Conservation (phyloP, 2,888 invertebrate species). For the Dendrolimus pini region DNA sequence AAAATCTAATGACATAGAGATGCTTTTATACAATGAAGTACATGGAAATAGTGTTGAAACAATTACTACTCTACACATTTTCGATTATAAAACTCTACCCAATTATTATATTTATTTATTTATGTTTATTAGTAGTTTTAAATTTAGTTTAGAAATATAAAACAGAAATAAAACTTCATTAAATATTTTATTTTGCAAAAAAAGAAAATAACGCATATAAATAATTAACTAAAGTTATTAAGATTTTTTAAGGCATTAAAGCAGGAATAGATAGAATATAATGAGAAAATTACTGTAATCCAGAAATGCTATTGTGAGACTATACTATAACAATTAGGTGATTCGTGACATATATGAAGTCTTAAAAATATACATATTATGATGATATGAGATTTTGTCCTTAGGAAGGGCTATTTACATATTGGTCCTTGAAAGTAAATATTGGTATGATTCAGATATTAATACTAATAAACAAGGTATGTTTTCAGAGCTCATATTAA, state of each 20-base stretch:
- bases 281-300: background rate
- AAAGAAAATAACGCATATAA: too few species aligned
- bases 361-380: conserved; percentile 29
- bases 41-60: background rate
- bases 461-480: too few species aligned
- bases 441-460: conserved; percentile 16
- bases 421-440: conserved; percentile 59
- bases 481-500: too few species aligned
- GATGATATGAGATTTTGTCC: conserved; percentile 55
- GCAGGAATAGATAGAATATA: background rate
- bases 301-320: background rate
- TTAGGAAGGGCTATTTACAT: conserved; percentile 41
- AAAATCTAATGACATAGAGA: background rate
- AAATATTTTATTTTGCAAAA: too few species aligned
- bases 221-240: too few species aligned
- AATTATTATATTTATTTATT: conserved; percentile 22
- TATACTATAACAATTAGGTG: background rate
- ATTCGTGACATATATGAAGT: conserved; percentile 14
- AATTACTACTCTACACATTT: conserved; percentile 3
- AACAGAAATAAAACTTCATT: too few species aligned
- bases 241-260: too few species aligned
- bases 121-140: conserved; percentile 19
- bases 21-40: background rate
- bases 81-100: conserved; percentile 36
- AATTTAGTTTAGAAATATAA: too few species aligned